phyloP scores from a whole-genome alignment of 1,140 invertebrate genomes.

The Catajapyx aquilonaris region DNA sequence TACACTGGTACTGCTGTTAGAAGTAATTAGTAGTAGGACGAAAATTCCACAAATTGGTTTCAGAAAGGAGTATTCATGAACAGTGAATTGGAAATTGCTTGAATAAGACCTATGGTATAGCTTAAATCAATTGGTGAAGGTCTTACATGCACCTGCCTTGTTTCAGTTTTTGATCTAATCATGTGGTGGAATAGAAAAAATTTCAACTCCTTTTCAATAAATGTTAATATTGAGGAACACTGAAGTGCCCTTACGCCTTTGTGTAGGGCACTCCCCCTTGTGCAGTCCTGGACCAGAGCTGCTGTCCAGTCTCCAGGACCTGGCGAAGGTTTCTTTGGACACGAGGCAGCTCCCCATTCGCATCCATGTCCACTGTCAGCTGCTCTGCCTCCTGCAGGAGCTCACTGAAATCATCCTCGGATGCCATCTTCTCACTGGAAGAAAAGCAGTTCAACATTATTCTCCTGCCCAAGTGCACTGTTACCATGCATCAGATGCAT shows the following conservation, averaged over 20 bases:
- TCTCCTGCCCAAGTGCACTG: no score
- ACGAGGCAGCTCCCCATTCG: constrained; percentile 53
- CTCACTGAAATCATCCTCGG: constrained; percentile 50
- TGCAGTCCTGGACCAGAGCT: constrained; percentile 64
- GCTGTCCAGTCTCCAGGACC: constrained; percentile 75
- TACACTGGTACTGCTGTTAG: no score
- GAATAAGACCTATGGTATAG: no score
- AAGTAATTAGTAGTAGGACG: no score
- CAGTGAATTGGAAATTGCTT: no score
- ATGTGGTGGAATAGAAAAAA: not conserved
- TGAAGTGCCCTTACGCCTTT: constrained; percentile 53
- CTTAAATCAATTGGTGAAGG: no score
- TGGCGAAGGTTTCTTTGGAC: constrained; percentile 78
- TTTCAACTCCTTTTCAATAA: not conserved
- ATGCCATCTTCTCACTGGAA: no score
- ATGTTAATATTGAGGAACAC: constrained; percentile 1
- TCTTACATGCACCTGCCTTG: no score
- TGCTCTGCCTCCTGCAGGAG: constrained; percentile 77
- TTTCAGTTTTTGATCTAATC: constrained; percentile 1
- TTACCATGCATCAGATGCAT: no score
- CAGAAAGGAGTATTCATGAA: no score
- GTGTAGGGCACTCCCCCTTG: constrained; percentile 67
- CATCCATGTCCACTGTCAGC: constrained; percentile 69
- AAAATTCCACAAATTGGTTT: no score
- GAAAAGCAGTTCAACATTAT: no score